Conservation (phyloP, 2,888 invertebrate species). For the Caenorhabditis doughertyi region DNA sequence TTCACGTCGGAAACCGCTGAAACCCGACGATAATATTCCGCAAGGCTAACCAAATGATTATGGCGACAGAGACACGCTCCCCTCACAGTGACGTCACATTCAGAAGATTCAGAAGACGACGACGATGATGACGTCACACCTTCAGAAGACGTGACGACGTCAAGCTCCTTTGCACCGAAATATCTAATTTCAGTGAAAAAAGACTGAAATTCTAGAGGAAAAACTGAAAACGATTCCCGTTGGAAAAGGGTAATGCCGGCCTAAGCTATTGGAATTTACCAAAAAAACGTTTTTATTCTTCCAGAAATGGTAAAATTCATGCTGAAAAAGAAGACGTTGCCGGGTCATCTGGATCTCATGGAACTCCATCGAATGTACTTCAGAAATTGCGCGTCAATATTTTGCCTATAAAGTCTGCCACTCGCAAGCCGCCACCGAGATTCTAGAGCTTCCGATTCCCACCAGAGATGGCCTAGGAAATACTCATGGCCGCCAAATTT, state of each 20-base stretch:
- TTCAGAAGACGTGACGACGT: conserved; percentile 2
- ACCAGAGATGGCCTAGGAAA: no score
- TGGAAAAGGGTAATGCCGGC: conserved; percentile 58
- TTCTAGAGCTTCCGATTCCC: no score
- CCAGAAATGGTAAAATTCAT: conserved; percentile 75
- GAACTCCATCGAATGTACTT: conserved; percentile 50
- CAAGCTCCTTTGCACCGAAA: conserved; percentile 2
- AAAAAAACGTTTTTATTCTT: conserved; percentile 6
- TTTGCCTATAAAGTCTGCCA: no score
- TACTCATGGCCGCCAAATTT: no score
- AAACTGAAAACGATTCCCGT: conserved; percentile 32
- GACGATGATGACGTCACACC: neutral
- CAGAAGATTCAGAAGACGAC: conserved; percentile 24
- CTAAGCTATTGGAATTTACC: conserved; percentile 59
- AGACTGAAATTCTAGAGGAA: conserved; percentile 15
- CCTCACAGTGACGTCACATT: neutral
- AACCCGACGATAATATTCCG: neutral
- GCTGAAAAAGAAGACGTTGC: conserved; percentile 62
- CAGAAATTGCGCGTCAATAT: no score
- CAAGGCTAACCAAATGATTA: conserved; percentile 29
- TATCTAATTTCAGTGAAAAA: neutral
- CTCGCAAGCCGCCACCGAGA: no score
- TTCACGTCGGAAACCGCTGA: no score
- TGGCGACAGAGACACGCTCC: neutral
- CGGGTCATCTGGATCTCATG: conserved; percentile 69